Evolutionary conservation across 2,113 vertebrate genomes (phyloP).

Genomic region (Egretta garzetta): DNA sequence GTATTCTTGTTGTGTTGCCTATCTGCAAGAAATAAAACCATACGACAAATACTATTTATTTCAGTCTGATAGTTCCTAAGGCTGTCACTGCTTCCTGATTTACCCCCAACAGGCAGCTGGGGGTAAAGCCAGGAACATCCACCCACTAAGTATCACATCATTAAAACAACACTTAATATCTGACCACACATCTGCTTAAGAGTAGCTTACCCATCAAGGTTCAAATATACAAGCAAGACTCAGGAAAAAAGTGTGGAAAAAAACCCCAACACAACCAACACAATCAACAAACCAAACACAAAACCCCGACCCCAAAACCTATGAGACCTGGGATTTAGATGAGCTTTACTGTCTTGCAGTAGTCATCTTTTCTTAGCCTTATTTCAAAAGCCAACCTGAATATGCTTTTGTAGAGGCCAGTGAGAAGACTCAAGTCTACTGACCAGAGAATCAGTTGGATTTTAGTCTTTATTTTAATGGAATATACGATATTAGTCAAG

Average conservation of each 20-base stretch:
- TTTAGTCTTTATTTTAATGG: background rate
- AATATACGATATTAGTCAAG: background rate
- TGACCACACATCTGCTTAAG: background rate
- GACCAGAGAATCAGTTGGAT: background rate
- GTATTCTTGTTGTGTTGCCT: background rate
- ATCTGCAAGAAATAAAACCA: background rate
- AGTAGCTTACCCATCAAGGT: background rate
- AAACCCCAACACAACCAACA: background rate
- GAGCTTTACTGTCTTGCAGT: background rate
- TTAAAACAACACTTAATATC: background rate
- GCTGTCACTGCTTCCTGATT: background rate
- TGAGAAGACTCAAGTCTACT: background rate
- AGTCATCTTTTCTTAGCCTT: background rate
- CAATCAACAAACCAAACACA: background rate
- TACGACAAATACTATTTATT: background rate
- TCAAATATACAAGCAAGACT: background rate
- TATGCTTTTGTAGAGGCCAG: background rate
- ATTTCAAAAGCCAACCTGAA: background rate
- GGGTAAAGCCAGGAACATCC: slow-evolving; percentile 13
- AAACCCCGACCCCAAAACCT: background rate
- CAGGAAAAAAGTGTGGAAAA: background rate
- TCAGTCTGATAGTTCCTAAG: background rate
- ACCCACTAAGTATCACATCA: background rate
- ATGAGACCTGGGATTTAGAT: background rate
- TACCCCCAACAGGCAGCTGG: background rate